phyloP scores from a whole-genome alignment of 2,113 vertebrate species.

The Peromyscus leucopus region DNA sequence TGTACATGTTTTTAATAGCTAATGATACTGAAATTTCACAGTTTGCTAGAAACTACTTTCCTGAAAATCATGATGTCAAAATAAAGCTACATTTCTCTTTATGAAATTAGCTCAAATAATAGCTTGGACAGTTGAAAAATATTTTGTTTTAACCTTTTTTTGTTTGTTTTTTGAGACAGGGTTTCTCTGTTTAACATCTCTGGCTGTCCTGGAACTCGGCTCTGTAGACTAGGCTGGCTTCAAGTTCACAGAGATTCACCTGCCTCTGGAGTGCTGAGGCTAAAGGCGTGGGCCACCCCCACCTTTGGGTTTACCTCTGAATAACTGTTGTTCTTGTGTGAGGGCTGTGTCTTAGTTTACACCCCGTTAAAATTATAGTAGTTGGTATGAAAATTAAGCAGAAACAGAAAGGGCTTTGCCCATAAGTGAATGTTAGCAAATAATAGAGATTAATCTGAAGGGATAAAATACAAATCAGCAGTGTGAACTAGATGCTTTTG shows the following conservation, averaged over 20 bases:
- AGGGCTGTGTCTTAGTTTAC: background rate
- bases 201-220: background rate
- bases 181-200: background rate
- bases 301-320: background rate
- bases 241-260: background rate
- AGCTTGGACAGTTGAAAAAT: background rate
- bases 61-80: conserved; percentile 47
- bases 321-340: background rate
- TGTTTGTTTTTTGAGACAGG: background rate
- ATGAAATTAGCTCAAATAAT: conserved; percentile 38
- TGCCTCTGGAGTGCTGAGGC: background rate
- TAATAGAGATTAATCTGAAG: background rate
- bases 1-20: background rate
- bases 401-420: background rate
- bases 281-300: background rate
- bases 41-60: conserved; percentile 28
- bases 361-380: background rate
- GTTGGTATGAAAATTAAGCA: background rate
- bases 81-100: conserved; percentile 47
- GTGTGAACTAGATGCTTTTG: background rate
- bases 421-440: background rate
- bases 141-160: conserved; percentile 55
- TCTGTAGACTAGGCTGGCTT: background rate
- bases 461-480: background rate
- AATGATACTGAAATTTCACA: conserved; percentile 1